A percentile compares a stretch with the other conserved stretches of the same genome.
phyloP scores from a whole-genome alignment of 2,113 vertebrate genomes.

The Sinocyclocheilus grahami region DNA sequence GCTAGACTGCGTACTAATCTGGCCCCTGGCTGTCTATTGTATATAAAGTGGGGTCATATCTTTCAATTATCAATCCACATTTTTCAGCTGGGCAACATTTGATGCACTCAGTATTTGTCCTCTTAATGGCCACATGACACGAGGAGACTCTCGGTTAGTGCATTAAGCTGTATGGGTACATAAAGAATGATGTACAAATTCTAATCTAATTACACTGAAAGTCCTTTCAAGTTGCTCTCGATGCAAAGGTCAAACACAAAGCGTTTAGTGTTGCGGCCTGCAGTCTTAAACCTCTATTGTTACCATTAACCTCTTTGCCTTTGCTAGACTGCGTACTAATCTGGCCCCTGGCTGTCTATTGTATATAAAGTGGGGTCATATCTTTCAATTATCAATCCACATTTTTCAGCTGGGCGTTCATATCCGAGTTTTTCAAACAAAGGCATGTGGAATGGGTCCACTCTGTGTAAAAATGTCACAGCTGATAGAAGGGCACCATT shows the following conservation, averaged over 20 bases:
- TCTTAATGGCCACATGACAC: slow-evolving; percentile 48
- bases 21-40: slow-evolving; percentile 58
- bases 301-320: slow-evolving; percentile 57
- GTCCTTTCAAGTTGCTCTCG: slow-evolving; percentile 32
- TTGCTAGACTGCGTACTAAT: slow-evolving; percentile 55
- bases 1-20: slow-evolving; percentile 55
- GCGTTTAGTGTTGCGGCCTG: slow-evolving; percentile 50
- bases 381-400: slow-evolving; percentile 59
- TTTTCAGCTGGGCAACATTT: too few species aligned
- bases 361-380: slow-evolving; percentile 59
- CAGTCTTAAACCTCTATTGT: slow-evolving; percentile 50
- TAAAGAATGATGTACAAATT: slow-evolving; percentile 31
- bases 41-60: slow-evolving; percentile 59
- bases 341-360: slow-evolving; percentile 58
- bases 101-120: slow-evolving; percentile 30
- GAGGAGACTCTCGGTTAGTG: slow-evolving; percentile 5
- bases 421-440: slow-evolving; percentile 52
- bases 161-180: slow-evolving; percentile 24
- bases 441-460: slow-evolving; percentile 51
- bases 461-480: slow-evolving; percentile 4
- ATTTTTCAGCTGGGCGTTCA: slow-evolving; percentile 56
- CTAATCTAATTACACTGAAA: slow-evolving; percentile 40
- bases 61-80: slow-evolving; percentile 58
- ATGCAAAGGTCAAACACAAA: slow-evolving; percentile 46
- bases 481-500: slow-evolving; percentile 45